phyloP scores from a whole-genome alignment of 1,140 invertebrate species.

The Papilio glaucus region DNA sequence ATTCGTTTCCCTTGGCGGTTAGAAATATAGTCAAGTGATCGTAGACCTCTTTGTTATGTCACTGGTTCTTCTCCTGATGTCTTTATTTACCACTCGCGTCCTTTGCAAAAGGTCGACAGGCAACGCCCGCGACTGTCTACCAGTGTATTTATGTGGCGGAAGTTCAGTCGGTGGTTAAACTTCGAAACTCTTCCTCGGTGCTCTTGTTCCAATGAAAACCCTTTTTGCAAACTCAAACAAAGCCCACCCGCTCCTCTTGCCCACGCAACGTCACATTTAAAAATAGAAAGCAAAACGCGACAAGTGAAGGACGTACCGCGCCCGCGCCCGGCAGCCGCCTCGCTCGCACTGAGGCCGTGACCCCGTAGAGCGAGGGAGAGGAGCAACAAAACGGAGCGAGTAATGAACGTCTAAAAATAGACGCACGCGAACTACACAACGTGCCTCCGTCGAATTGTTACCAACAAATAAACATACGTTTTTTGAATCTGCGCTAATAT shows the following conservation, averaged over 20 bases:
- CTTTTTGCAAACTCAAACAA: constrained; percentile 39
- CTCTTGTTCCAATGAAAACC: neutral
- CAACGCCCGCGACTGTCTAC: too few relatives aligned
- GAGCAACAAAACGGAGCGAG: constrained; percentile 46
- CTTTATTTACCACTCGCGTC: too few relatives aligned
- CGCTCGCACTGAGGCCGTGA: constrained; percentile 41
- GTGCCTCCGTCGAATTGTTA: constrained; percentile 47
- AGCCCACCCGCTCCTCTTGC: constrained; percentile 43
- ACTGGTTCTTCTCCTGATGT: too few relatives aligned
- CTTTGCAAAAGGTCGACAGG: too few relatives aligned
- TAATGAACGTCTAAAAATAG: constrained; percentile 61
- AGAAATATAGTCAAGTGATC: too few relatives aligned
- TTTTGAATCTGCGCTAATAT: constrained; percentile 40
- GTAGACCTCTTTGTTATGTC: too few relatives aligned
- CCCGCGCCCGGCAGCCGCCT: constrained; percentile 46
- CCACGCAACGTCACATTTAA: constrained; percentile 49
- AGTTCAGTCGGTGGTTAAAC: too few relatives aligned
- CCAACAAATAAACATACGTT: constrained; percentile 1
- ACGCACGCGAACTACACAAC: constrained; percentile 63
- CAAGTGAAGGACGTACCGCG: constrained; percentile 74
- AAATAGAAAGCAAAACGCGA: constrained; percentile 67
- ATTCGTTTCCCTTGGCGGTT: too few relatives aligned
- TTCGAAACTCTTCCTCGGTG: neutral
- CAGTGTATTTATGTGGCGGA: too few relatives aligned
- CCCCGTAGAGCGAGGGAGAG: constrained; percentile 44